Evolutionary conservation across 2,797 vertebrate genomes (phyloP), one percentile per base, ranked within the genome.

Genomic region (Phoebastria nigripes): DNA sequence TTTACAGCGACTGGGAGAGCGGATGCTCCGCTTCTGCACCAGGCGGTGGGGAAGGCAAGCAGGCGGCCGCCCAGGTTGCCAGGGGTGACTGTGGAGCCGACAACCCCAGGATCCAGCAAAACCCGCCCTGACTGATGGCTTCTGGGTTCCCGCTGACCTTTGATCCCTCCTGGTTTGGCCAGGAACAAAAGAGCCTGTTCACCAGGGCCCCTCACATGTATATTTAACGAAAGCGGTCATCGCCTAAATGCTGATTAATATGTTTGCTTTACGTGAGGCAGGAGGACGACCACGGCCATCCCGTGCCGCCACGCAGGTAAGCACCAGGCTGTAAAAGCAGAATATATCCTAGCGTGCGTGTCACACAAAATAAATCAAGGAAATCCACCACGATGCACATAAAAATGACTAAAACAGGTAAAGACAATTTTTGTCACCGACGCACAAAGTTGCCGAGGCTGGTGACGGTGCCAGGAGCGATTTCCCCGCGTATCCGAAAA

Each of bases 81-180:
- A 97, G 95, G 98, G 98, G 97, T 98, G 98, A 99, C 97, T 97
- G 87, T 35, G 87, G 97, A 97, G 98, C 97, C 98, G 98, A 99
- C 98, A 99, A 97, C 94, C 97, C 95, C 82, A 41, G 97, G 97
- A 98, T 97, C 97, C 90, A 96, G 98, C 98, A 98, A 98, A 98
- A 98, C 98, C 98, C 84, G 33, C 82, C 82, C 97, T 98, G 98
- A 99, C 98, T 98, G 99, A 99, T 98, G 98, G 98, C 98, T 98
- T 99, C 98, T 98, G 98, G 98, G 98, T 97, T 98, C 98, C 97
- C 73, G 90, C 42, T 97, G 98, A 98, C 98, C 98, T 98, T 97
- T 99, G 98, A 98, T 98, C 98, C 98, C 94, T 95, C 94, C 95
- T 96, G 97, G 96, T 97, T 96, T 96, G 96, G 97, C 94, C 6